Evolutionary conservation across 2,888 invertebrate species (phyloP), one percentile per base, ranked within the genome.

Genomic region (Lithophane semibrunnea): DNA sequence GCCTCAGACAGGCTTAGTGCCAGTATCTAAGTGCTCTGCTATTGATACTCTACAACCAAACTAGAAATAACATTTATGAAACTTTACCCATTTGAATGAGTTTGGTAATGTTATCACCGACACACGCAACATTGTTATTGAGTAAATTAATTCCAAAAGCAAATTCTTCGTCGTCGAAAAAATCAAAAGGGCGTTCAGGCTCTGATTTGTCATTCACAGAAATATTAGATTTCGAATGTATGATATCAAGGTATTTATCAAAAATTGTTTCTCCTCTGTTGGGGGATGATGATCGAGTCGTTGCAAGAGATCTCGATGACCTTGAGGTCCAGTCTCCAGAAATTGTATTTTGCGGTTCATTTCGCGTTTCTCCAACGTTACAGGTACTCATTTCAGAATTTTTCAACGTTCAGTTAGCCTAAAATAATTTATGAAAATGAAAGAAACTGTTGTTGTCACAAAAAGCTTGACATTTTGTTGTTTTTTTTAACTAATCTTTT

Each of bases 41-140:
- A 68, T 5, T 68, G n/a, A 3, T 68, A 68, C 4, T 60, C 13
- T 56, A 70, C 2, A 58, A 47, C 29, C 54, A 44, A 58, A 1
- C 12, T 67, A 75, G 0, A 63, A 56, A 64, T 18, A n/a, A 63
- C 0, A 67, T 52, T 18, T 21, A 13, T 21, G 18, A 58, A 1
- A 54, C 37, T 61, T 75, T 91, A 95, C 96, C 94, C 95, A 96
- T 94, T 92, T 96, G 96, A 81, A 96, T 94, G 18, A 95, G 92
- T 87, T 93, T 95, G 18, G 95, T 94, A 18, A 95, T 94, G 79
- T 96, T 96, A 76, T 94, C 93, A 4, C 95, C 95, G 49, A 95
- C 96, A 88, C 96, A 96, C 1, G 95, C 95, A n/a, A 96, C 94
- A 88, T 96, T 96, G 69, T 96, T 95, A 75, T 95, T 95, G 9